Percentiles rank a stretch among this genome's conserved stretches.
These are phyloP conservation scores for Ecliptopera silaceata DNA, from an alignment of 2,888 invertebrate genomes.

Conservation along the genomic window DNA sequence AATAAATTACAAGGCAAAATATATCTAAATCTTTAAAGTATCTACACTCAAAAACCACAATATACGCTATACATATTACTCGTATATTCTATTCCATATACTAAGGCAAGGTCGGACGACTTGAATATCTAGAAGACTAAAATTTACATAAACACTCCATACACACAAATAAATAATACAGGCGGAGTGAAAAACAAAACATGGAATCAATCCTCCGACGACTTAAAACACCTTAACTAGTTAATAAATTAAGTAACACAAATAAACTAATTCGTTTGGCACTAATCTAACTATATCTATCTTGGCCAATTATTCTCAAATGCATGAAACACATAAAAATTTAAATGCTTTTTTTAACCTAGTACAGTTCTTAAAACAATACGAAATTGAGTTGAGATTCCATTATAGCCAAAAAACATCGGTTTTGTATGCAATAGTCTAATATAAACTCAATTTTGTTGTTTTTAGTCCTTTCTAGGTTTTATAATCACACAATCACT, in stretches of 20 bases:
- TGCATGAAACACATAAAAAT: constrained; percentile 45
- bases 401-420: not conserved
- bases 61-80: constrained; percentile 21
- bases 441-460: not conserved
- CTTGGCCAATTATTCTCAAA: constrained; percentile 47
- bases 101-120: constrained; percentile 49
- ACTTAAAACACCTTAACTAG: constrained; percentile 45
- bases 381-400: not conserved
- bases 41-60: constrained; percentile 32
- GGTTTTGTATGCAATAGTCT: no score
- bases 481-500: constrained; percentile 26
- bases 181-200: constrained; percentile 64
- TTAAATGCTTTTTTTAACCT: constrained; percentile 25
- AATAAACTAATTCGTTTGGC: constrained; percentile 67
- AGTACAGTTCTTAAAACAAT: not conserved
- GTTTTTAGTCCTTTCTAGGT: not conserved
- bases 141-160: constrained; percentile 37
- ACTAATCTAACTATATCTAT: constrained; percentile 67
- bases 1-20: constrained; percentile 37
- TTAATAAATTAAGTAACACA: constrained; percentile 78
- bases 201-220: constrained; percentile 56
- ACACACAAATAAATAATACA: constrained; percentile 48
- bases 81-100: constrained; percentile 22
- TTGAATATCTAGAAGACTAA: constrained; percentile 24
- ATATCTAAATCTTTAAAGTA: constrained; percentile 33